Evolutionary conservation across 2,888 invertebrate genomes (phyloP), one percentile per base, ranked within the genome.

Genomic region (Tetragonisca angustula): DNA sequence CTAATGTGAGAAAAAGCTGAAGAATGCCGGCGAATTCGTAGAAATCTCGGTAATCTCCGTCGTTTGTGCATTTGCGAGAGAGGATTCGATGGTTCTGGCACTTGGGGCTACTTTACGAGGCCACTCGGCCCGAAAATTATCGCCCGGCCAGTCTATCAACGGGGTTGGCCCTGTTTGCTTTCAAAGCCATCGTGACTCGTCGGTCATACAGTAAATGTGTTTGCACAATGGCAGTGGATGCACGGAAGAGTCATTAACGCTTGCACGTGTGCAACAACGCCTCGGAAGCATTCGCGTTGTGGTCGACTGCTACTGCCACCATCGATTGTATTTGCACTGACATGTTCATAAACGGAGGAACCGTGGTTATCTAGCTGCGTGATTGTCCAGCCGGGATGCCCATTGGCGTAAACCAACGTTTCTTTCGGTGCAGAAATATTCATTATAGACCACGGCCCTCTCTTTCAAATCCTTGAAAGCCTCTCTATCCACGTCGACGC

Each of bases 231-330:
- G 79, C 76, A 61, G 76, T 80, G 80, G 81, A 72, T 81, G 85
- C 73, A 54, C 50, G 56, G 78, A 81, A 84, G 69, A 61, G 79
- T 84, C 85, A 85, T 85, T 85, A 84, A 80, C 77, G 82, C 52
- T 50, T 62, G 78, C 78, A 59, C 74, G 67, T 74, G 59, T 62
- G 67, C 43, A 32, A 54, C 62, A 65, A 59, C 70, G 56, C 69
- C 71, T 64, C 68, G 68, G 50, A 75, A 76, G 69, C 70, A 81
- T 77, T 81, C 69, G 43, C 11, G 83, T 76, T 83, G 62, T 32
- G 52, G 71, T 68, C 70, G 61, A 72, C 62, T 71, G 62, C 54
- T 54, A 36, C 21, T 61, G 36, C 74, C 56, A 62, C 75, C 65
- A 82, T 82, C 82, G 82, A 79, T 79, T 79, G 70, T 70, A 67